Base-by-base conservation (phyloP, 2,113 vertebrate genomes). In the Hyla sarda region DNA sequence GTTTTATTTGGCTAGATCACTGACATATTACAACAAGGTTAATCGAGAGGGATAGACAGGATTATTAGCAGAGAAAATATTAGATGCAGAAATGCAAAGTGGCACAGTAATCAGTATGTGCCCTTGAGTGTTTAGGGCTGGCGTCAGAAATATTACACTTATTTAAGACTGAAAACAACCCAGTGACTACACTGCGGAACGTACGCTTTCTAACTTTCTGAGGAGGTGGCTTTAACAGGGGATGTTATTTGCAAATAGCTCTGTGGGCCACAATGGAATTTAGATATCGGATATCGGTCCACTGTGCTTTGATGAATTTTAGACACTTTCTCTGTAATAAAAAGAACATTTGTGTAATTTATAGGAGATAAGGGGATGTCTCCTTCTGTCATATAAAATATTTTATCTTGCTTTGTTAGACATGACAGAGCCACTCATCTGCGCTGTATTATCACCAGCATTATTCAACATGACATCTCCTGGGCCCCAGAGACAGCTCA, bases 361-460 rank as follows among this genome's bases (percentile, higher is more conserved):
- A 84, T 84, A 65, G 83, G 72, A 58, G 83, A 84, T 84, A 84
- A 56, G 34, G 72, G 71, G 54, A 84, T 65, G 82, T 84, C 82
- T 84, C 71, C 82, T 84, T 84, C 82, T 65, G 82, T 84, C 82
- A 75, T 56, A 84, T 84, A 84, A 84, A 84, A 84, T 76, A 76
- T 76, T 84, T 84, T 84, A 84, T 84, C 83, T 76, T 84, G 54
- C 54, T 62, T 75, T 84, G 83, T 65, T 76, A 76, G 83, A 75
- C 83, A 84, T 84, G 83, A 84, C 83, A 84, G 83, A 84, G 83
- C 83, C 83, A 84, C 83, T 84, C 83, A 76, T 76, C 73, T 84
- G 65, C 65, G 73, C 83, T 47, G 72, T 76, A 72, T 84, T 84
- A 84, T 84, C 83, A 76, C 83, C 45, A 50, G 83, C 73, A 84